Percentiles rank a stretch among this genome's conserved stretches.
Evolutionary conservation across 2,888 invertebrate species (phyloP).

Genomic region (Ypsolopha scabrella): DNA sequence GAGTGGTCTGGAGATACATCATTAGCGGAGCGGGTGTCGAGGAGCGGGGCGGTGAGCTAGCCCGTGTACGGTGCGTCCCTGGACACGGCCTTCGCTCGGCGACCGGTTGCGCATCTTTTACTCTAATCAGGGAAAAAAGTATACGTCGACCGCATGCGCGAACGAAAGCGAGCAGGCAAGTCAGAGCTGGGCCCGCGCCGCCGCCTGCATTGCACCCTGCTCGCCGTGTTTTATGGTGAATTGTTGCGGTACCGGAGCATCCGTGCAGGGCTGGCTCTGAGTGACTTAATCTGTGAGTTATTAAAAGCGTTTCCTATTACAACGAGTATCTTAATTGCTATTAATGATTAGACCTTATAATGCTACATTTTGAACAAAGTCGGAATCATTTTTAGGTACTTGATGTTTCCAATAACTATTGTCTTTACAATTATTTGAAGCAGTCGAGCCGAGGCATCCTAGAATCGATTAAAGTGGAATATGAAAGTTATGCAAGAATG

Average conservation of each 20-base stretch:
- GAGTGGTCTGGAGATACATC: slow-evolving; percentile 55
- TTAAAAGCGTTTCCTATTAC: too few species aligned
- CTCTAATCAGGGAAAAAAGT: slow-evolving; percentile 64
- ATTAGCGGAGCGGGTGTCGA: slow-evolving; percentile 40
- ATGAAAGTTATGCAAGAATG: neutral
- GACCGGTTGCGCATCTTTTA: slow-evolving; percentile 66
- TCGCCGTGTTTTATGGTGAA: slow-evolving; percentile 53
- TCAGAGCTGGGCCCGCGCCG: slow-evolving; percentile 19
- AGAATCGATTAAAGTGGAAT: neutral
- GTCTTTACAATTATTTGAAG: too few species aligned
- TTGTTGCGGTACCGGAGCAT: slow-evolving; percentile 45
- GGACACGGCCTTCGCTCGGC: slow-evolving; percentile 54
- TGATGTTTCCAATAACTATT: too few species aligned
- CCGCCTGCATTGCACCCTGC: slow-evolving; percentile 28
- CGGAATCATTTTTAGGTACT: too few species aligned
- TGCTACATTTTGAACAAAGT: too few species aligned
- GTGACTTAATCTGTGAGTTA: slow-evolving; percentile 15
- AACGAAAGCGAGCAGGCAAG: slow-evolving; percentile 53
- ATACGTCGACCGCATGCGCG: slow-evolving; percentile 45
- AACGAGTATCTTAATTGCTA: too few species aligned
- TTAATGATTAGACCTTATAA: too few species aligned
- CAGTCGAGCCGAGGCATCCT: neutral
- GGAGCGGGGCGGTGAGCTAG: slow-evolving; percentile 23
- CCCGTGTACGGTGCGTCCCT: slow-evolving; percentile 32
- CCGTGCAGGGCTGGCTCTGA: slow-evolving; percentile 13